phyloP scores from a whole-genome alignment of 2,888 invertebrate species.

The Pristionchus fissidentatus region DNA sequence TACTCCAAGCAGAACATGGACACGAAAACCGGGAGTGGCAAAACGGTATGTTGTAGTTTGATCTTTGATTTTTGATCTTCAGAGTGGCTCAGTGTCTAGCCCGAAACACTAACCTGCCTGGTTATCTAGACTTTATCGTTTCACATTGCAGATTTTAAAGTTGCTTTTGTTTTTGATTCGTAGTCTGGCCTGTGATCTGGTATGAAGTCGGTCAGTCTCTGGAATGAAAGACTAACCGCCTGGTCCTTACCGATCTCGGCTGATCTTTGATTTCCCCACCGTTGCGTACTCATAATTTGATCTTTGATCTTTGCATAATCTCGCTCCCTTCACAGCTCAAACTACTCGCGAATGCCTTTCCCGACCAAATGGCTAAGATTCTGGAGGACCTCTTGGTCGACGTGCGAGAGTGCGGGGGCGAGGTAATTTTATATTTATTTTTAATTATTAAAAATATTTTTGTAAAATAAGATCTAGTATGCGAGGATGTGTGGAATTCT shows the following conservation, averaged over 20 bases:
- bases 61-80: conserved; percentile 8
- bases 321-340: not conserved
- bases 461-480: no score
- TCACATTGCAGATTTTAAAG: no score
- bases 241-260: not conserved
- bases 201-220: no score
- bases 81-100: no score
- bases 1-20: conserved; percentile 11
- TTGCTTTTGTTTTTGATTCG: not conserved
- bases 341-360: not conserved
- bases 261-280: conserved; percentile 20
- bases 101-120: no score
- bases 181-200: not conserved
- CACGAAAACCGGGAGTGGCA: not conserved
- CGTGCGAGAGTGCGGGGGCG: conserved; percentile 5
- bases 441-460: not conserved
- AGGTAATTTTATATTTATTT: not conserved
- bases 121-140: no score
- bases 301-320: conserved; percentile 26
- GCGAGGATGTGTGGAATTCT: no score
- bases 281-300: no score
- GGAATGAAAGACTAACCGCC: no score
- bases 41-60: conserved; percentile 1
- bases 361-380: not conserved
- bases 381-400: conserved; percentile 17